A percentile compares a stretch with the other conserved stretches of the same genome.
phyloP scores from a whole-genome alignment of 1,140 invertebrate genomes.

The Aculops lycopersici region DNA sequence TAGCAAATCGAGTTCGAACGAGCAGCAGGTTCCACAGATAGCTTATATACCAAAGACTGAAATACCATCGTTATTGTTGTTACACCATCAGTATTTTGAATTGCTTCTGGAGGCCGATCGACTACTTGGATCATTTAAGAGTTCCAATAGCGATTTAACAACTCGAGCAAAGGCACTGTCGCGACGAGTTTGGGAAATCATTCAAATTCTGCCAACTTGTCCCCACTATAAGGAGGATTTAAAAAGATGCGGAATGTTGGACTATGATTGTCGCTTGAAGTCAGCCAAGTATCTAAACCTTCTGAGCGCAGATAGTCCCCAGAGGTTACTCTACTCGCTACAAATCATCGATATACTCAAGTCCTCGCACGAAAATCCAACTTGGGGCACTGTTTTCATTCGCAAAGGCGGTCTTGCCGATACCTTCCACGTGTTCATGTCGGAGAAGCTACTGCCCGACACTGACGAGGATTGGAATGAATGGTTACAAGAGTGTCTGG shows the following conservation, averaged over 20 bases:
- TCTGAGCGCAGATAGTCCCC: constrained; percentile 48
- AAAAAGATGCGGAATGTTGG: constrained; percentile 9
- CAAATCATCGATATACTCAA: constrained; percentile 48
- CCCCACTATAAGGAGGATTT: constrained; percentile 48
- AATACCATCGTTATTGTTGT: constrained; percentile 43
- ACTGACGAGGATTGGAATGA: constrained; percentile 19
- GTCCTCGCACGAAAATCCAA: constrained; percentile 8
- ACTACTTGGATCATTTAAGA: constrained; percentile 32
- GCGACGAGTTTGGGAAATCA: constrained; percentile 60
- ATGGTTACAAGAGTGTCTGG: constrained; percentile 73
- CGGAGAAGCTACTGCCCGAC: constrained; percentile 24
- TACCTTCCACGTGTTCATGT: constrained; percentile 67
- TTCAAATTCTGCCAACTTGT: constrained; percentile 60
- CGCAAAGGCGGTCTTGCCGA: constrained; percentile 49
- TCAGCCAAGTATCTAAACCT: too few species aligned
- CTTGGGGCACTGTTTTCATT: constrained; percentile 26
- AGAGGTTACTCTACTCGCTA: constrained; percentile 72
- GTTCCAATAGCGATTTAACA: constrained; percentile 22
- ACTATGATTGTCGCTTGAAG: constrained; percentile 1
- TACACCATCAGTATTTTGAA: constrained; percentile 55
- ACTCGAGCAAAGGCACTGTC: constrained; percentile 62
- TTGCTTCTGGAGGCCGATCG: constrained; percentile 61
- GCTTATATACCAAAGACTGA: constrained; percentile 37
- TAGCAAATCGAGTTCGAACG: background rate
- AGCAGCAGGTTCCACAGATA: background rate